phyloP scores from a whole-genome alignment of 2,113 vertebrate species.

The Hippoglossus stenolepis region DNA sequence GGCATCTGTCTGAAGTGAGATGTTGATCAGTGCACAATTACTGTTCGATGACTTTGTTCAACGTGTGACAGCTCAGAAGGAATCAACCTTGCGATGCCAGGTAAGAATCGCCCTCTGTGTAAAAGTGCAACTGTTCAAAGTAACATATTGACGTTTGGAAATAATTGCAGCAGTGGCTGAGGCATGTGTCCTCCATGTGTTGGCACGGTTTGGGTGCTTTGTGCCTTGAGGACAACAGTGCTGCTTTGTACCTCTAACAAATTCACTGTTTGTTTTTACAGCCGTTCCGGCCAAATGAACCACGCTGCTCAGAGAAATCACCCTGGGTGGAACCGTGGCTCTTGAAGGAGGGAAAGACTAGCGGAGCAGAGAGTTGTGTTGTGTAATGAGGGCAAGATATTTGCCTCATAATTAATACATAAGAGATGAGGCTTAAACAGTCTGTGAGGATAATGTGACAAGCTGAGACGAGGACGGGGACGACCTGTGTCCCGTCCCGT shows the following conservation, averaged over 20 bases:
- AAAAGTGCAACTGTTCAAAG: not conserved
- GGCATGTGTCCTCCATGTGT: not conserved
- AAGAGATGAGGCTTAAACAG: slow-evolving; percentile 26
- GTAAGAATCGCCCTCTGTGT: too few relatives aligned
- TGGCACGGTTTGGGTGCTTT: not conserved
- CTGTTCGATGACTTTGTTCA: too few relatives aligned
- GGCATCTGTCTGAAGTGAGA: too few relatives aligned
- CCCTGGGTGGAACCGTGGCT: not conserved
- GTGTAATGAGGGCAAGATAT: slow-evolving; percentile 14
- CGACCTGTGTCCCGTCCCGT: too few relatives aligned
- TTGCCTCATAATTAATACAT: slow-evolving; percentile 49
- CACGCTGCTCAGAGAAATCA: not conserved
- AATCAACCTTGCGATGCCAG: too few relatives aligned
- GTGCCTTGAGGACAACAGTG: not conserved
- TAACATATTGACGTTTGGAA: not conserved
- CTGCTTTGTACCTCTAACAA: not conserved
- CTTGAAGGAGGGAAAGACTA: not conserved
- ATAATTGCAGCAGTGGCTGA: not conserved
- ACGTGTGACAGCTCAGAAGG: too few relatives aligned
- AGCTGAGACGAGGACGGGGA: not conserved
- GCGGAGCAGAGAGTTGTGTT: slow-evolving; percentile 4
- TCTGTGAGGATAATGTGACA: slow-evolving; percentile 45
- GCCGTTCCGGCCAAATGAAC: not conserved
- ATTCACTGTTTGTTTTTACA: not conserved
- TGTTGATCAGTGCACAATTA: too few relatives aligned